Base-by-base conservation (phyloP, 2,888 invertebrate species). In the Tetragnatha montana region DNA sequence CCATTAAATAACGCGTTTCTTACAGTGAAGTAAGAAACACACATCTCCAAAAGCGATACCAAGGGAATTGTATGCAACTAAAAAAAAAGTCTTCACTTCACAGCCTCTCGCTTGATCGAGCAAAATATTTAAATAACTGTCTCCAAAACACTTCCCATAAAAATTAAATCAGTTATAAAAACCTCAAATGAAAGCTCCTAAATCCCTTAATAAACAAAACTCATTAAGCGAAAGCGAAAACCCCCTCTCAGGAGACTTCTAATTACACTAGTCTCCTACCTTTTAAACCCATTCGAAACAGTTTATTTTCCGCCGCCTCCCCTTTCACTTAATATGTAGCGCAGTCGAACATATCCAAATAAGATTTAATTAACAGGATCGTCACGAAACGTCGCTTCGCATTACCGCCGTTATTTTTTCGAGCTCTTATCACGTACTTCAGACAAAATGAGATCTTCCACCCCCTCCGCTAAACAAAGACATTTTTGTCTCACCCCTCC, bases 401-500 rank as follows among this genome's bases (percentile, higher is more conserved):
- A n/a, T 21, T 21, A 22, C 21, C 12, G 19, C 21, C 19, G 6
- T 21, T 73, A 8, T 19, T 21, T 21, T 73, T 14, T 6, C 12
- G 21, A 73, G 21, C 73, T 8, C 35, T 60, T 60, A 60, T 60
- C 60, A 17, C 60, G 17, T 60, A 8, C 60, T 60, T 60, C 60
- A 60, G 60, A 60, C 60, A 60, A 60, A 60, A 60, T 12, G 60
- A 17, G 14, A 17, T 60, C 17, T 60, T 75, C n/a, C 47, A 14
- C 47, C n/a, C 35, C 14, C 47, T n/a, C 35, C 49, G 51, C 35
- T 8, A 78, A 69, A 84, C 88, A 75, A 84, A 84, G 84, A 84
- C 75, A 88, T 88, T 84, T 84, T 88, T 88, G 88, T 80, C 84
- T 75, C 83, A 50, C 74, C 68, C 84, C 76, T n/a, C 12, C 68